Percentiles rank a stretch among this genome's conserved stretches.
phyloP scores from a whole-genome alignment of 2,888 invertebrate genomes.

The Poecilobothrus nobilitatus region DNA sequence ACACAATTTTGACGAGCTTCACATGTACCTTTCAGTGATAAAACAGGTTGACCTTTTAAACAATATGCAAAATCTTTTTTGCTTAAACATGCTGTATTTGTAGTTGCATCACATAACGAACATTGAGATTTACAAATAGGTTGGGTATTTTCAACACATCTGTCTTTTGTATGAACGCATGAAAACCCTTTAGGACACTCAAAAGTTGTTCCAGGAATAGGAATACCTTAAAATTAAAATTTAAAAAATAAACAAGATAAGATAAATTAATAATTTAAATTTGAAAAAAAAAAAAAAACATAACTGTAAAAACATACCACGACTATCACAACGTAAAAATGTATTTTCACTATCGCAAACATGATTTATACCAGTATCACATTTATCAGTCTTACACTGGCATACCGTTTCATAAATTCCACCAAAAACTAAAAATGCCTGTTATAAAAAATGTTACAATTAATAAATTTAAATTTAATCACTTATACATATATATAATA shows the following conservation, averaged over 20 bases:
- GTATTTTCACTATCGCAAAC: neutral
- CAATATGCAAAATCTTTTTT: neutral
- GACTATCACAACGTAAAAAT: neutral
- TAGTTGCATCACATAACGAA: neutral
- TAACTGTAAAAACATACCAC: neutral
- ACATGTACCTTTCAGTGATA: neutral
- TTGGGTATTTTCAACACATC: neutral
- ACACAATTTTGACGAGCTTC: neutral
- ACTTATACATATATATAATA: too few relatives aligned
- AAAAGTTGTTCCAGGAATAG: neutral
- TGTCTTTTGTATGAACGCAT: neutral
- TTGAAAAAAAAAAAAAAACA: too few relatives aligned
- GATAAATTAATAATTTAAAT: too few relatives aligned
- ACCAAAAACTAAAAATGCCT: neutral
- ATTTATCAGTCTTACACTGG: neutral
- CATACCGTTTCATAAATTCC: neutral
- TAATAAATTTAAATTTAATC: too few relatives aligned
- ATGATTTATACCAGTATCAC: neutral
- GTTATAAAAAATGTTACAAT: too few relatives aligned
- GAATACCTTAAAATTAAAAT: neutral
- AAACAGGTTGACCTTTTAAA: neutral
- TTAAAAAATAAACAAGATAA: too few relatives aligned
- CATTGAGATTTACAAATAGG: neutral
- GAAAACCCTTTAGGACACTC: neutral
- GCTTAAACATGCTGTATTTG: neutral